These are phyloP conservation scores for Thalpophila matura DNA, from an alignment of 2,888 invertebrate genomes.

Conservation along the genomic window DNA sequence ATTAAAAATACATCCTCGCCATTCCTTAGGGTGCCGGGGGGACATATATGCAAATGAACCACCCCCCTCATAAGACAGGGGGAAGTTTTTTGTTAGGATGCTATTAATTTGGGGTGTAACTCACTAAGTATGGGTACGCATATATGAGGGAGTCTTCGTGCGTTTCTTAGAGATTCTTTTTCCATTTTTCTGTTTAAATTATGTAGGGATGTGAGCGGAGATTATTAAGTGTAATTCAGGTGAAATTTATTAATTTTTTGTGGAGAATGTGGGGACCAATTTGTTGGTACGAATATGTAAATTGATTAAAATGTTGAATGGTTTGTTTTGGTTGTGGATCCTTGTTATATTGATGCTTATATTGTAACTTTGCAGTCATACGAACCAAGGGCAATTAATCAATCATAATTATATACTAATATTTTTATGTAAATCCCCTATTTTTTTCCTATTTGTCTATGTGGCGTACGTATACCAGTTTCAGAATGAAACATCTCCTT, in stretches of 20 bases:
- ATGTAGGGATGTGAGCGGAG: conserved; percentile 80
- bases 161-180: conserved; percentile 76
- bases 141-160: conserved; percentile 73
- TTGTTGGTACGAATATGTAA: conserved; percentile 42
- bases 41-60: conserved; percentile 91
- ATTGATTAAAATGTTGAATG: conserved; percentile 51
- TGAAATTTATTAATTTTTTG: conserved; percentile 77
- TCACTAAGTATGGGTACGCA: conserved; percentile 84
- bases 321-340: conserved; percentile 45
- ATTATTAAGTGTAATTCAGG: conserved; percentile 86
- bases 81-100: conserved; percentile 90
- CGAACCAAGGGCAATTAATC: too few species aligned
- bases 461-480: too few species aligned
- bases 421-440: too few species aligned
- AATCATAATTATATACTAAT: too few species aligned
- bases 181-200: conserved; percentile 84
- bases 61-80: conserved; percentile 85
- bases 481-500: too few species aligned
- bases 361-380: too few species aligned
- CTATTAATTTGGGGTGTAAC: conserved; percentile 91
- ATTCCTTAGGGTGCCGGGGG: conserved; percentile 88
- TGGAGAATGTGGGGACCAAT: conserved; percentile 42
- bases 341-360: neutral
- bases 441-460: too few species aligned
- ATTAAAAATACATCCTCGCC: conserved; percentile 91